Percentiles rank a stretch among this genome's conserved stretches.
Evolutionary conservation across 2,113 vertebrate genomes (phyloP).

Genomic region (Chelonoidis abingdonii): DNA sequence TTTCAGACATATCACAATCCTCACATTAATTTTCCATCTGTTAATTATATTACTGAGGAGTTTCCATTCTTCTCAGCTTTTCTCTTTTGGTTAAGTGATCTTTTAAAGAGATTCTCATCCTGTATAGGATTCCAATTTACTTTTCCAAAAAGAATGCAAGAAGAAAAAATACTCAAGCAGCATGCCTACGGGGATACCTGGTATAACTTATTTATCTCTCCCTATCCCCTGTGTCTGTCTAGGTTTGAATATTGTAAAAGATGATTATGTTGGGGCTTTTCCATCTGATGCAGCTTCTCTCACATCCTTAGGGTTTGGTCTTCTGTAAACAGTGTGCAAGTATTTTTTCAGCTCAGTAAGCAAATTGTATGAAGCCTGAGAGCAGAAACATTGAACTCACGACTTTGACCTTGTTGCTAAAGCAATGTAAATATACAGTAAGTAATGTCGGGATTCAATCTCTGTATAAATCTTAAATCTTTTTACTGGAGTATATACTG

Average conservation of each 20-base stretch:
- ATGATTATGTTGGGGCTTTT: conserved; percentile 13
- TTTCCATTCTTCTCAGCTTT: conserved; percentile 12
- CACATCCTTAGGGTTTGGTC: background rate
- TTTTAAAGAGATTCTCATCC: background rate
- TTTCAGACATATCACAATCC: background rate
- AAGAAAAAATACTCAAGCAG: background rate
- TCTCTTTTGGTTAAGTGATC: background rate
- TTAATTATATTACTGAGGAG: background rate
- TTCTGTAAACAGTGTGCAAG: background rate
- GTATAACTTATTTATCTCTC: background rate
- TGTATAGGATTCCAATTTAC: background rate
- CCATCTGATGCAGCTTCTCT: background rate
- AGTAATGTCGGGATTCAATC: background rate
- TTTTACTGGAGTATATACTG: background rate
- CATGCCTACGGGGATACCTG: background rate
- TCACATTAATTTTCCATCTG: background rate
- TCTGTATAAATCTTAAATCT: background rate
- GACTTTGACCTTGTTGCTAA: background rate
- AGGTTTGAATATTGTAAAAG: background rate
- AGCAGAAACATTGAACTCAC: background rate
- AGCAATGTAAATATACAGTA: background rate
- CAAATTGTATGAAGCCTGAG: background rate
- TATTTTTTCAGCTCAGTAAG: conserved; percentile 7
- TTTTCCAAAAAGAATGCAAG: background rate
- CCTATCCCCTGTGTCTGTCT: background rate